Percentiles rank a stretch among this genome's conserved stretches.
These are phyloP conservation scores for Jacana jacana DNA, from an alignment of 2,113 vertebrate species.

Conservation along the genomic window DNA sequence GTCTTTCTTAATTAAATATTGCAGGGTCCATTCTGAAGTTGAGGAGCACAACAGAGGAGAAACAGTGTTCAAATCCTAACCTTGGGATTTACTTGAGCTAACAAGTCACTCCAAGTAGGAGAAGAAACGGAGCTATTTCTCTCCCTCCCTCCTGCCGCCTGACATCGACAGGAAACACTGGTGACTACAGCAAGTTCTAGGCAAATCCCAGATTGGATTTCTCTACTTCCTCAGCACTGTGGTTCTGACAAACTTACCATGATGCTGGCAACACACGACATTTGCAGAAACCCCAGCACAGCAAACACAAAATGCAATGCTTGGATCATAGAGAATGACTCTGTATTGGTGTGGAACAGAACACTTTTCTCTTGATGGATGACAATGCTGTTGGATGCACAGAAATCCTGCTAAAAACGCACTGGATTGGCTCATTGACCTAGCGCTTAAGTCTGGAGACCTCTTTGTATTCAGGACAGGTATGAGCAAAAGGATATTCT, in stretches of 20 bases:
- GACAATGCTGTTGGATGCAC: background rate
- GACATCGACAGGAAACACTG: background rate
- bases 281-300: background rate
- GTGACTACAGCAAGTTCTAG: background rate
- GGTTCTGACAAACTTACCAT: background rate
- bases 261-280: background rate
- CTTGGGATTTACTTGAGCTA: background rate
- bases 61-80: background rate
- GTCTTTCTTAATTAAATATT: background rate
- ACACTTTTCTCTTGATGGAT: background rate
- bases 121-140: background rate
- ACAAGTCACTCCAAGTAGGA: background rate
- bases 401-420: background rate
- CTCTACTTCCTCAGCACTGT: background rate
- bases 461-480: background rate
- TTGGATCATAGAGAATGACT: background rate
- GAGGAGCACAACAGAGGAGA: background rate
- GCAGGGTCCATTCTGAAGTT: background rate
- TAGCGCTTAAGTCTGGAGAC: background rate
- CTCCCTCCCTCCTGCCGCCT: background rate
- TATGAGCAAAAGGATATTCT: background rate
- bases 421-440: background rate
- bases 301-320: background rate
- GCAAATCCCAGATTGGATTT: slow-evolving; percentile 15
- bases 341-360: background rate